Conservation (phyloP, 2,888 invertebrate species). For the Biston stratarius region DNA sequence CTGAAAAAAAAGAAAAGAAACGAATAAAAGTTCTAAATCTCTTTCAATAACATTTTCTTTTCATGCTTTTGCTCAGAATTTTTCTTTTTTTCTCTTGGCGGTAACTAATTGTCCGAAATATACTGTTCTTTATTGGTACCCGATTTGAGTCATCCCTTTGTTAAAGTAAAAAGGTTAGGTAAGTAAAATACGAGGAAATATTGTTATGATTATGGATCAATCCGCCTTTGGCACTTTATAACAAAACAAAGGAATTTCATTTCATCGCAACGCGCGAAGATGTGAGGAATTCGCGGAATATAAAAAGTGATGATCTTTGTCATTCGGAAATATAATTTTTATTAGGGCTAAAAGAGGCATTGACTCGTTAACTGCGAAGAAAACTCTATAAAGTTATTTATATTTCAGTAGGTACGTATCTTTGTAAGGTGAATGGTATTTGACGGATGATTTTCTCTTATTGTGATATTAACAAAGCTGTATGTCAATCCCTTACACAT, state of each 20-base stretch:
- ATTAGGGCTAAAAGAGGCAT: constrained; percentile 31
- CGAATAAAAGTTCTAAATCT: background rate
- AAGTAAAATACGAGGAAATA: constrained; percentile 12
- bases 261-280: constrained; percentile 14
- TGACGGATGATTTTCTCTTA: background rate
- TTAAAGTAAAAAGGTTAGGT: constrained; percentile 6
- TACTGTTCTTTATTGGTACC: constrained; percentile 7
- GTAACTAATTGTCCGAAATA: constrained; percentile 9
- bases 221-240: constrained; percentile 10
- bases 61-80: constrained; percentile 11
- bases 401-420: background rate
- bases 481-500: too few species aligned
- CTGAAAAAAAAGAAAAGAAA: constrained; percentile 10
- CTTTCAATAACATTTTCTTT: constrained; percentile 4
- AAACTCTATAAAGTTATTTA: constrained; percentile 26
- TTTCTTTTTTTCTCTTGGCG: constrained; percentile 1
- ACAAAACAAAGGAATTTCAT: constrained; percentile 23
- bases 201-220: constrained; percentile 17
- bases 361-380: constrained; percentile 33
- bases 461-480: background rate
- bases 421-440: background rate
- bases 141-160: constrained; percentile 5
- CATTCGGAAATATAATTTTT: constrained; percentile 40
- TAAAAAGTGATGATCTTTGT: constrained; percentile 35
- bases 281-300: constrained; percentile 17